Base-by-base conservation (phyloP, 2,888 invertebrate genomes). In the Amiota mariae region DNA sequence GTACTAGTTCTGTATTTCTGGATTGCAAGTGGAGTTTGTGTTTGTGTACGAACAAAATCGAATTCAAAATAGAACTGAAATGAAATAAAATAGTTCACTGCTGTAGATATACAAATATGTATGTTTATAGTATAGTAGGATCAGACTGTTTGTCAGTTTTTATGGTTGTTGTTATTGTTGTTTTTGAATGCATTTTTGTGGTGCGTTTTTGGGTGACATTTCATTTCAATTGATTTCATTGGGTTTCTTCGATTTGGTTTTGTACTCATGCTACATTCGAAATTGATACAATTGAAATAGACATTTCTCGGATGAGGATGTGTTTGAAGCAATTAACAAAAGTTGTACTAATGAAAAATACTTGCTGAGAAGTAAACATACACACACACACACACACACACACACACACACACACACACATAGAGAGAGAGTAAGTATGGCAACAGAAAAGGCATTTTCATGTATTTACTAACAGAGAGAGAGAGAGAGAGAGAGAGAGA, bases 321-420 rank as follows among this genome's bases (percentile, higher is more conserved):
- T 61, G 63, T 48, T 46, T 74, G 75, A 73, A 73, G 79, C 76
- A 81, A 81, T 81, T 81, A 81, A 81, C 76, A 66, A 75, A 77
- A 80, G 80, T 73, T 77, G 73, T 75, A 77, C 77, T 76, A 83
- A 83, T 81, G 77, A 80, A 81, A 84, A 83, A 82, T 75, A 70
- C 79, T 77, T 68, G 67, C 20, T 59, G 1, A 59, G 59, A n/a
- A 15, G 13, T 57, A n/a, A 2, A 51, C 51, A n/a, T 13, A 57
- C 36, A 24, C 1, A 3, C 3, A 24, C 24, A 24, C 3, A 24
- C 3, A 3, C 3, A 24, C 24, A 24, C n/a, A n/a, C n/a, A n/a
- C n/a, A n/a, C n/a, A n/a, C 24, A 24, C 1, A 3, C 3, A 24
- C 24, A 24, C 3, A 24, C 3, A 3, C 3, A 24, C 24, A 24